Evolutionary conservation across 1,140 invertebrate species (phyloP), one percentile per base, ranked within the genome.

Genomic region (Achatina immaculata): DNA sequence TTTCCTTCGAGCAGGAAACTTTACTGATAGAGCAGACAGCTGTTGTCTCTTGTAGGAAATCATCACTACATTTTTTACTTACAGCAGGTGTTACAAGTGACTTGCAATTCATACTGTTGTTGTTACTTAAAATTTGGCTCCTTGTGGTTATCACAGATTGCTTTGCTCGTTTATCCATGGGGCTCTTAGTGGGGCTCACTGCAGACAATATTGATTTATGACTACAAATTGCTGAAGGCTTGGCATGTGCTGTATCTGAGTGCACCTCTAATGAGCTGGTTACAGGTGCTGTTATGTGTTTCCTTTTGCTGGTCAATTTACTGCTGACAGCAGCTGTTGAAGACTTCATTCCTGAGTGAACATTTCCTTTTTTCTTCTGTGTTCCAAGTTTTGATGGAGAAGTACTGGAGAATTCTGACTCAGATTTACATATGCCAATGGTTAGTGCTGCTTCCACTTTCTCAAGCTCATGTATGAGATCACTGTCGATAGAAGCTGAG

Each of bases 131-230:
- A 73, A 3, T 9, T 71, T 19, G 11, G 34, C 6, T 34, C 6
- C 24, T 69, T 76, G 34, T 31, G 48, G 9, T 24, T 55, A 11
- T 76, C 11, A 34, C 34, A 31, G 7, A 31, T 11, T 31, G 16
- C 34, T 55, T 78, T 78, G 76, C 34, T 43, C 40, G n/a, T 34
- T 78, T 78, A 31, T 78, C 76, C 34, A 21, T 34, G 14, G 76
- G 76, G 34, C 76, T 78, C 16, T 24, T 55, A 14, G 58, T 55
- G 38, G 76, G 76, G 40, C 55, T 78, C 3, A 36, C 19, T 36
- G 24, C 48, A 2, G n/a, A 19, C 31, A 45, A 48, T 43, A 16
- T 76, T 55, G 16, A 11, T 36, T 58, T 31, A 6, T 4, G 16
- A 58, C 2, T 11, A 51, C 31, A 14, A 11, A 58, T n/a, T 28